These are phyloP conservation scores for Podargus strigoides DNA, from an alignment of 2,797 vertebrate genomes.

Conservation along the genomic window DNA sequence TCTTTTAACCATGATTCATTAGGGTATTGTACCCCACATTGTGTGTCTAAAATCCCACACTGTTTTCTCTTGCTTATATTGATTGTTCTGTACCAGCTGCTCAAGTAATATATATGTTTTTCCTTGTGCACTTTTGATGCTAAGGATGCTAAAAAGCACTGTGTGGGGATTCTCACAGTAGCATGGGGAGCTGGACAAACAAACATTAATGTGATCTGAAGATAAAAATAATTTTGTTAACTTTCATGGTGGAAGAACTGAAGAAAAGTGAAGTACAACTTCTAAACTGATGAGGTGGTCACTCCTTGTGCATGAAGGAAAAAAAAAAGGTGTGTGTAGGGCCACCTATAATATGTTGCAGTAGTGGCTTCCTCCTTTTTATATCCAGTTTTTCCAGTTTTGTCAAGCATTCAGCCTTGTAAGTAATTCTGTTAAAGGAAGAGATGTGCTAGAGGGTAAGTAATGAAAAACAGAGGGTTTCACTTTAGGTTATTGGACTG, in stretches of 20 bases:
- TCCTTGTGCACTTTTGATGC: neutral
- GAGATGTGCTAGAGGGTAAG: neutral
- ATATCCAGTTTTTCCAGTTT: neutral
- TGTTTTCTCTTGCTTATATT: neutral
- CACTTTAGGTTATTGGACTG: neutral
- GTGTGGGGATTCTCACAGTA: neutral
- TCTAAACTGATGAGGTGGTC: neutral
- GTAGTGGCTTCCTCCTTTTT: neutral
- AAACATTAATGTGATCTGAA: neutral
- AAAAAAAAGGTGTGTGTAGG: fast-evolving
- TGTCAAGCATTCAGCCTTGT: neutral
- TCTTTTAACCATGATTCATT: neutral
- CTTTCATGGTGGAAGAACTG: neutral
- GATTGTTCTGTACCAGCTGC: neutral
- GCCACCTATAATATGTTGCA: neutral
- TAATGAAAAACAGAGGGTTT: neutral
- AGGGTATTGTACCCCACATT: neutral
- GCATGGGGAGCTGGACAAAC: neutral
- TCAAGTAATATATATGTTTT: neutral
- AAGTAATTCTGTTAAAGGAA: neutral
- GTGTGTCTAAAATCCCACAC: neutral
- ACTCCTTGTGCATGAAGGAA: neutral
- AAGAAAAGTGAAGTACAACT: neutral
- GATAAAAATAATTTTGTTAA: neutral
- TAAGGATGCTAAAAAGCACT: neutral